Evolutionary conservation across 2,797 vertebrate species (phyloP), one percentile per base, ranked within the genome.

Genomic region (Sebastes trivittatus): DNA sequence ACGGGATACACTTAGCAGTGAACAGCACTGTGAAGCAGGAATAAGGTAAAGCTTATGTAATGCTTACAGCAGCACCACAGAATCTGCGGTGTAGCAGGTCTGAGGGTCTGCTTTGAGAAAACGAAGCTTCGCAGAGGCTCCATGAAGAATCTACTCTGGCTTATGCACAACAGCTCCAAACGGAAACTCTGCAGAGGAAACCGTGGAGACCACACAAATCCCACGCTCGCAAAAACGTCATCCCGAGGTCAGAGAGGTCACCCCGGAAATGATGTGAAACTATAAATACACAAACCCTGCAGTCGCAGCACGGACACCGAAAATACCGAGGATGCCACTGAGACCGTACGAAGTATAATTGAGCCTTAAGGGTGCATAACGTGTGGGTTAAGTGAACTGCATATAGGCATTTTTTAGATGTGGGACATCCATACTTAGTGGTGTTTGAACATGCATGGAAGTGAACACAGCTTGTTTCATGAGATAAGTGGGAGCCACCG

Each of bases 241-340:
- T 90, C 88, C 78, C 72, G 83, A 80, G 91, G 92, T 91, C 85
- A 77, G 60, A 29, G 56, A 90, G 90, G 85, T 90, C 84, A 90
- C 75, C 71, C 82, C 78, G 61, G 87, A 88, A 89, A 87, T 89
- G 88, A 93, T 88, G 88, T 87, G 75, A 83, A 90, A 90, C 92
- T 94, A 93, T 92, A 93, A 92, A 94, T 94, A 93, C 88, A 83
- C 77, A 83, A 92, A 91, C 72, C 92, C 90, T 36, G 80, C 84
- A 84, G 92, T 90, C 55, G 52, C 80, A 64, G 81, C 76, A 58
- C 34, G 84, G 89, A 92, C 87, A 89, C 84, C 59, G 62, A 88
- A 86, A 88, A 91, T 93, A 91, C 77, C 11, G 61, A 7, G 10
- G 81, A 84, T 81, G 84, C 92, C 91, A 82, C 84, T 11, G 93